A percentile compares a stretch with the other conserved stretches of the same genome.
Conservation (phyloP, 2,113 vertebrate genomes). For the Trichechus manatus region DNA sequence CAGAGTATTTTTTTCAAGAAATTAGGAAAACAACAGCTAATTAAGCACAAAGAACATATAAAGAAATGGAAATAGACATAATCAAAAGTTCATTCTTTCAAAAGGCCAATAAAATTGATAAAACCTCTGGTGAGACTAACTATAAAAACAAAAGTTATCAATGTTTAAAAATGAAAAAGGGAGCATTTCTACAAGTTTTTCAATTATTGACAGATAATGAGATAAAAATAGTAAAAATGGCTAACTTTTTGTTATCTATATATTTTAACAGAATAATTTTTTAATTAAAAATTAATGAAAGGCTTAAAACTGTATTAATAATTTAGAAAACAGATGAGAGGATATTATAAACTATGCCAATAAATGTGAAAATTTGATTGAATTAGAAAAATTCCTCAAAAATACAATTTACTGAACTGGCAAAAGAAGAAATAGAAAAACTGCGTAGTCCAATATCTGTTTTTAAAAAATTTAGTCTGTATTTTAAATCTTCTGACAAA, state of each 20-base stretch:
- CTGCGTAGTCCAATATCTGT: not conserved
- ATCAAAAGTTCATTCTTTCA: slow-evolving; percentile 27
- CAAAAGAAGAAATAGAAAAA: not conserved
- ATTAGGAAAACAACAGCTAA: not conserved
- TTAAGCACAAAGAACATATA: not conserved
- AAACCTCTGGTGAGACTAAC: not conserved
- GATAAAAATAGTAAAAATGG: not conserved
- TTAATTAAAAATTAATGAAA: not conserved
- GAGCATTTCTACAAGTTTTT: not conserved
- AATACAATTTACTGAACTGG: not conserved
- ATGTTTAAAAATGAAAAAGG: not conserved
- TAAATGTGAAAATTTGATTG: not conserved
- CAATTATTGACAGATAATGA: not conserved
- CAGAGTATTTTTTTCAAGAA: not conserved
- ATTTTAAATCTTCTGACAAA: not conserved
- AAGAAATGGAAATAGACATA: slow-evolving; percentile 14
- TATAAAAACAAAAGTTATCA: not conserved
- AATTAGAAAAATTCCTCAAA: not conserved
- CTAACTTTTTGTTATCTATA: not conserved
- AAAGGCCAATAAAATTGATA: not conserved
- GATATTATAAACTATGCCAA: not conserved
- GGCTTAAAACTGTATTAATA: not conserved
- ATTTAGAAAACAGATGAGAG: not conserved
- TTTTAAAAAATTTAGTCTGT: not conserved
- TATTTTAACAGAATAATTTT: not conserved